Percentiles rank a stretch among this genome's conserved stretches.
Evolutionary conservation across 2,797 vertebrate genomes (phyloP).

Genomic region (Gymnoscopelus microlampas): DNA sequence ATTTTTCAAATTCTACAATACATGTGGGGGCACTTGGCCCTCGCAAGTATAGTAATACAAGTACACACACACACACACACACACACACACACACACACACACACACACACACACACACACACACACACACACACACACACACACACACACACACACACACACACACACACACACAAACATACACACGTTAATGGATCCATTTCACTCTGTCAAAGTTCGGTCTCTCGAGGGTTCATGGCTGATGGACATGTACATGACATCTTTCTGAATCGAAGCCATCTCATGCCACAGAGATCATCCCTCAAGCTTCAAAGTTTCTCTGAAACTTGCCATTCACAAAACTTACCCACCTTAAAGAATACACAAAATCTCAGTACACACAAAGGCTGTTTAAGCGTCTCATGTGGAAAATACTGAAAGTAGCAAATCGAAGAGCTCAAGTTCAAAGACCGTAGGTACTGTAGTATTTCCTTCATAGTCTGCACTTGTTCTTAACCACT

Average conservation of each 20-base stretch:
- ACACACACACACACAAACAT: conserved; percentile 38
- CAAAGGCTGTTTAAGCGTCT: too few relatives aligned
- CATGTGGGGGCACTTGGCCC: too few relatives aligned
- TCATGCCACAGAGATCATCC: conserved; percentile 16
- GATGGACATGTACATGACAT: conserved; percentile 58
- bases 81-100: conserved; percentile 12
- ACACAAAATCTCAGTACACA: too few relatives aligned
- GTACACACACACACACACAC: conserved; percentile 6
- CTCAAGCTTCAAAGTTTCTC: background rate
- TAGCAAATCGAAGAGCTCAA: too few relatives aligned
- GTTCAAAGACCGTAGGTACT: too few relatives aligned
- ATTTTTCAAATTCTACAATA: too few relatives aligned
- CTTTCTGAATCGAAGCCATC: conserved; percentile 39
- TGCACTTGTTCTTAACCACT: conserved; percentile 22
- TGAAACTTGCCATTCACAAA: conserved; percentile 19
- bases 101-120: too few relatives aligned
- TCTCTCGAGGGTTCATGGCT: conserved; percentile 43
- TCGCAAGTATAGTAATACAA: too few relatives aligned
- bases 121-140: conserved; percentile 24
- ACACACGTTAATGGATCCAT: conserved; percentile 25
- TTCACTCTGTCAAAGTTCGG: conserved; percentile 46
- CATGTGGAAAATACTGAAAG: too few relatives aligned
- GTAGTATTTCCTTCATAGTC: conserved; percentile 28
- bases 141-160: conserved; percentile 27
- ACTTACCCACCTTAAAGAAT: conserved; percentile 13